Base-by-base conservation (phyloP, 2,113 vertebrate species). In the Girardinichthys multiradiatus region DNA sequence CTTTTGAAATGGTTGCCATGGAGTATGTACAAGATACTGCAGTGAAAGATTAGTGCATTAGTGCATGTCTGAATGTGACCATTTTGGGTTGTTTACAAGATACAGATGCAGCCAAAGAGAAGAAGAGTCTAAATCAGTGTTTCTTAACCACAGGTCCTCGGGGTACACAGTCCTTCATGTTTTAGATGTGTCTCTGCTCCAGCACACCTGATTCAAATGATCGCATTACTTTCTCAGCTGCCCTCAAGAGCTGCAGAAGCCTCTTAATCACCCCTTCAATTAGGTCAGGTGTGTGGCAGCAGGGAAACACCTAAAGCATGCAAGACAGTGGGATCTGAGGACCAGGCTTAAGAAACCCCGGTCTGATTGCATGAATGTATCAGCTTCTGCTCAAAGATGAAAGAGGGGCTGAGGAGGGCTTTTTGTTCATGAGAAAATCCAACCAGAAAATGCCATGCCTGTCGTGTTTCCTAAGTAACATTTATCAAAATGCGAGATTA, bases 391-490 rank as follows among this genome's bases (percentile, higher is more conserved):
- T 57, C 68, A 59, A 39, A 74, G 67, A 64, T 69, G 29, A n/a
- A 57, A 35, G 39, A 31, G 45, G 64, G 74, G 71, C 58, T 28
- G 37, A 71, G 57, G 58, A 74, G 51, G 70, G 54, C 74, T 76
- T 69, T 68, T 64, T 68, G 62, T 64, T 58, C 29, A 15, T 31
- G 57, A 57, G 64, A 72, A 60, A 64, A 57, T 57, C 62, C 69
- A 67, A 64, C 72, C 17, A 31, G 67, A 58, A 85, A 92, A 92
- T 92, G 87, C 83, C 87, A 89, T 42, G 87, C 77, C 84, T 85
- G 88, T 88, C 89, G 37, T 86, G 87, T 89, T 81, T 87, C 79
- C 70, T 45, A 70, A 86, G 81, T 90, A 88, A 86, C 88, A 91
- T 87, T 91, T 81, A 88, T 91, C 85, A 89, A 86, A 81, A 73